A percentile compares a stretch with the other conserved stretches of the same genome.
phyloP scores from a whole-genome alignment of 2,888 invertebrate species.

The Ferdinandea cuprea region DNA sequence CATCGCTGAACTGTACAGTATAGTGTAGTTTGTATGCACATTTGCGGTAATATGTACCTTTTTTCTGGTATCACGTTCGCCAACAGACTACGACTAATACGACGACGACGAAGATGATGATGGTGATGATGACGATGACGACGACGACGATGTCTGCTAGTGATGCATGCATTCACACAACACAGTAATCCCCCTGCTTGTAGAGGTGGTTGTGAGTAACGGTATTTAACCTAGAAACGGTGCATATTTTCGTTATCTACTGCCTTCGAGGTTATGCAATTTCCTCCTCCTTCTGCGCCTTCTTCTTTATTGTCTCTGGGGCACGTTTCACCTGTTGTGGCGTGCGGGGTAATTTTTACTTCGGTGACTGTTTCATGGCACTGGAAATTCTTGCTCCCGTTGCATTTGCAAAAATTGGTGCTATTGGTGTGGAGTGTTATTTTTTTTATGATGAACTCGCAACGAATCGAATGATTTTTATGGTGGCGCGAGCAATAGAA shows the following conservation, averaged over 20 bases:
- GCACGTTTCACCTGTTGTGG: slow-evolving; percentile 17
- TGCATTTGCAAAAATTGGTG: slow-evolving; percentile 15
- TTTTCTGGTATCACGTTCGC: slow-evolving; percentile 32
- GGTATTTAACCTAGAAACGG: slow-evolving; percentile 67
- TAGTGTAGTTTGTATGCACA: slow-evolving; percentile 32
- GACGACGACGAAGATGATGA: slow-evolving; percentile 1
- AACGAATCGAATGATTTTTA: slow-evolving; percentile 10
- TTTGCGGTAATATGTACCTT: slow-evolving; percentile 43
- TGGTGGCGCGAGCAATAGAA: not conserved
- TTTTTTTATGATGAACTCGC: slow-evolving; percentile 10
- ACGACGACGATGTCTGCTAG: not conserved
- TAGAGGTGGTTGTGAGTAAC: slow-evolving; percentile 38
- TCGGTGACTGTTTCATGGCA: slow-evolving; percentile 17
- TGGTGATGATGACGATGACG: not conserved
- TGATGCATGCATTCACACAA: slow-evolving; percentile 35
- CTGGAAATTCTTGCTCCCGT: slow-evolving; percentile 24
- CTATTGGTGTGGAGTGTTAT: not conserved
- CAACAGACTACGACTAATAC: not conserved
- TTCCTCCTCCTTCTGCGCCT: not conserved
- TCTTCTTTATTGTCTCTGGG: not conserved
- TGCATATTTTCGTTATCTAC: slow-evolving; percentile 26
- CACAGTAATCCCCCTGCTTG: not conserved
- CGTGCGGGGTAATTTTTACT: slow-evolving; percentile 8
- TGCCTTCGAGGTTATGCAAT: slow-evolving; percentile 48
- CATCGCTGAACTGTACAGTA: slow-evolving; percentile 22